Evolutionary conservation across 2,888 invertebrate genomes (phyloP), one percentile per base, ranked within the genome.

Genomic region (Drosophila hamatofila): DNA sequence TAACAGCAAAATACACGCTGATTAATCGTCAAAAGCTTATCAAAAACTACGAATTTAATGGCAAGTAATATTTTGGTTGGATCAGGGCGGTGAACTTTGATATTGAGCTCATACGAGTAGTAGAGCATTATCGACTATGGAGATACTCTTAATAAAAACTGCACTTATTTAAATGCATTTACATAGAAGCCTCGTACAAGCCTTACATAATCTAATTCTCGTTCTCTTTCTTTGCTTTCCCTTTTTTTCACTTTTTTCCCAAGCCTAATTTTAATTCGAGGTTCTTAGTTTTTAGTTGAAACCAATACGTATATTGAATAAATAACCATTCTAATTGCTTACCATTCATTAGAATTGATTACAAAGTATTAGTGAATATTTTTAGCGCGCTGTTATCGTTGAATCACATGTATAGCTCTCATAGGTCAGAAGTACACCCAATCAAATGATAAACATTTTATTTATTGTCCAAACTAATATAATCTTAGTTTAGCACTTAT

Each of bases 11-110:
- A 12, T 33, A 33, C 18, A 25, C 18, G 18, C 23, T 25, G 42
- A 63, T 30, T 54, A 57, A 46, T 52, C 18, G 46, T 23, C 11
- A 30, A 39, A 44, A 14, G 55, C 73, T 77, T 65, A 77, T 76
- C 76, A 62, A 58, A 42, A 8, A 64, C 52, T 54, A 27, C 16
- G 9, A 52, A 65, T 46, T 66, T 55, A 35, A 21, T 60, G 30
- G 3, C 21, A 37, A 49, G 27, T n/a, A 48, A 49, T 44, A 42
- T 37, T 8, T 60, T 68, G 69, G 63, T 66, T 79, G 58, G 64
- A 70, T 71, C 66, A 62, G 62, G 11, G 48, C 64, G 72, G 14
- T 74, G 83, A 79, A 83, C 83, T 69, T 82, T 83, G 79, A 41
- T 72, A 73, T 69, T 55, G 25, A 16, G 41, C 35, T 65, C 44